Evolutionary conservation across 2,113 vertebrate species (phyloP).

Genomic region (Paraplagusia blochii): DNA sequence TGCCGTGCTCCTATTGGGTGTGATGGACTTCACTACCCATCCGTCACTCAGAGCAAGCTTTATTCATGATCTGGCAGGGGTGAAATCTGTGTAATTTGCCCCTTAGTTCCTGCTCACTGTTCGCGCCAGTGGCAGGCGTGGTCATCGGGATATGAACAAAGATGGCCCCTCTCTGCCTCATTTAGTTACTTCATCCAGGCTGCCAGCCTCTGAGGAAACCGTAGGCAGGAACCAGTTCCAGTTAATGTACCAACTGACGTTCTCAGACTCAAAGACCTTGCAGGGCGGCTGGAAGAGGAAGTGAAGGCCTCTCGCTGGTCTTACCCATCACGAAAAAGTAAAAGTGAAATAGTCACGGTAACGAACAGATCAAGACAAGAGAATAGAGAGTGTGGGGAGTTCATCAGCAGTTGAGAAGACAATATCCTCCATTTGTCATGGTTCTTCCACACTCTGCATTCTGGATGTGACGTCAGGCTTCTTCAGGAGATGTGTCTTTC

Average conservation of each 20-base stretch:
- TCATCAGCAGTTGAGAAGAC: constrained; percentile 42
- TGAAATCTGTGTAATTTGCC: constrained; percentile 79
- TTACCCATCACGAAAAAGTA: neutral
- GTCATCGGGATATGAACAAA: constrained; percentile 63
- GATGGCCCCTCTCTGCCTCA: constrained; percentile 72
- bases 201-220: constrained; percentile 40
- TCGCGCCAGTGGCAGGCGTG: constrained; percentile 63
- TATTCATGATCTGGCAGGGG: constrained; percentile 74
- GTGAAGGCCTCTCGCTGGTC: constrained; percentile 13
- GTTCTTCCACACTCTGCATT: constrained; percentile 40
- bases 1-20: constrained; percentile 59
- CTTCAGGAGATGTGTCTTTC: constrained; percentile 29
- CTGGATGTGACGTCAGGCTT: neutral
- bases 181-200: constrained; percentile 74
- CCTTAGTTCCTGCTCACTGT: constrained; percentile 61
- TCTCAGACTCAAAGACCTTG: constrained; percentile 47
- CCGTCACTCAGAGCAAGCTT: constrained; percentile 70
- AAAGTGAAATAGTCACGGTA: constrained; percentile 34
- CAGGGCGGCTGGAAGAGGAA: constrained; percentile 22
- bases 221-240: constrained; percentile 36
- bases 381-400: constrained; percentile 37
- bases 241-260: constrained; percentile 60
- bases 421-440: constrained; percentile 52
- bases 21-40: constrained; percentile 61
- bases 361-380: constrained; percentile 32